Base-by-base conservation (phyloP, 2,888 invertebrate genomes). In the Pristionchus japonicus region DNA sequence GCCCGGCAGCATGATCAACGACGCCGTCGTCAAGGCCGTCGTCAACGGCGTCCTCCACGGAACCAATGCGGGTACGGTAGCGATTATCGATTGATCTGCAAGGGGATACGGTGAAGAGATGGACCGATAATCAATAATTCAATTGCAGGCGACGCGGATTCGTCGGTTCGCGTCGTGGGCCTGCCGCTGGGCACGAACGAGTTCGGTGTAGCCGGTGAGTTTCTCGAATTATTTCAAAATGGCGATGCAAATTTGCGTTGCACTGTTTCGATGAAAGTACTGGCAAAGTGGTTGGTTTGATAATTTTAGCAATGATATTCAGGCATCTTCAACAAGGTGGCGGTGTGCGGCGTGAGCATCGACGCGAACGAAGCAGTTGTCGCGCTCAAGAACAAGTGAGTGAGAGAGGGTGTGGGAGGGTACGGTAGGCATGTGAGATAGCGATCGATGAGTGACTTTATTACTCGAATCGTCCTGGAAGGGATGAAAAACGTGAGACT, bases 381-480 rank as follows among this genome's bases (percentile, higher is more conserved):
- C 43, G 88, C 89, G 6, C 88, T 92, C 40, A 90, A 89, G 52
- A 92, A 92, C 88, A 91, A 91, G 83, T 92, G 40, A 87, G 77
- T 40, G n/a, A 2, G 37, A 27, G 11, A 11, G 11, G 43, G 43
- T 6, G 43, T 9, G 43, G 43, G 43, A 43, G 43, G 49, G 15
- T 52, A 83, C 82, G 20, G 34, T 83, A 83, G 52, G 37, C 34
- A 11, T 1, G 7, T 4, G 4, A 17, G 17, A 34, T n/a, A 0
- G 34, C 34, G 57, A 77, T 77, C 77, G 77, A 77, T 52, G 20
- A 83, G n/a, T 83, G 57, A 83, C 15, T 52, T n/a, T 49, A 77
- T 11, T 17, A 31, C 17, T n/a, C 4, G 6, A 17, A n/a, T n/a
- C n/a, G n/a, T n/a, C n/a, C n/a, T n/a, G n/a, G n/a, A n/a, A n/a